A percentile compares a stretch with the other conserved stretches of the same genome.
Conservation (phyloP, 2,888 invertebrate genomes). For the Pterostichus niger region DNA sequence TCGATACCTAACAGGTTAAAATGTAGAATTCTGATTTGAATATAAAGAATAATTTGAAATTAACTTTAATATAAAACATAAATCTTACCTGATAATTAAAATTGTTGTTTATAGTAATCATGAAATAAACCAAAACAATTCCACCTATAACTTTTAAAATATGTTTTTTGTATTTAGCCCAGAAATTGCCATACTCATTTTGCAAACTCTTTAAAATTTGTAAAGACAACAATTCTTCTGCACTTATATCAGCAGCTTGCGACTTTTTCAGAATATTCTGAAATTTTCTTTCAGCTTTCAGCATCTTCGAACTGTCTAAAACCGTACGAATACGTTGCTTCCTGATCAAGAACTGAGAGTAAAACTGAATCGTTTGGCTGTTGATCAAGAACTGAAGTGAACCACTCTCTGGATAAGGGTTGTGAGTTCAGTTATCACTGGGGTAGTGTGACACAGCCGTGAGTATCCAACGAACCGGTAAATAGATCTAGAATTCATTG, state of each 20-base stretch:
- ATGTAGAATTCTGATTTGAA: no score
- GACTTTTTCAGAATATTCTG: conserved; percentile 69
- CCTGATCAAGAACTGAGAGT: background rate
- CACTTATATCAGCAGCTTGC: conserved; percentile 68
- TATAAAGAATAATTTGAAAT: background rate
- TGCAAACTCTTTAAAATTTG: conserved; percentile 63
- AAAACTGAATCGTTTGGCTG: conserved; percentile 31
- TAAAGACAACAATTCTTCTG: conserved; percentile 67
- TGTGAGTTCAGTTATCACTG: conserved; percentile 11
- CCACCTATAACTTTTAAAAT: conserved; percentile 35
- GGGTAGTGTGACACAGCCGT: conserved; percentile 69
- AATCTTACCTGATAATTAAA: conserved; percentile 68
- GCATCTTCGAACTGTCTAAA: conserved; percentile 67
- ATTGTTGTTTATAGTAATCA: conserved; percentile 37
- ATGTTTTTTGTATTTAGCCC: conserved; percentile 26
- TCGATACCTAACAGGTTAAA: no score
- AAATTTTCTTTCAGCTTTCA: conserved; percentile 71
- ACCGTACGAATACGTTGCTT: background rate
- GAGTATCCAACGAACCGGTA: conserved; percentile 69
- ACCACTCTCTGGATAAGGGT: conserved; percentile 8
- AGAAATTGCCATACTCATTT: background rate
- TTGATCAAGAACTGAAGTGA: conserved; percentile 7
- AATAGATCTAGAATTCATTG: conserved; percentile 69
- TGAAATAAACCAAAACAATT: conserved; percentile 44
- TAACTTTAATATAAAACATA: conserved; percentile 3